phyloP scores from a whole-genome alignment of 1,140 invertebrate species.

The Schmidtea mediterranea region DNA sequence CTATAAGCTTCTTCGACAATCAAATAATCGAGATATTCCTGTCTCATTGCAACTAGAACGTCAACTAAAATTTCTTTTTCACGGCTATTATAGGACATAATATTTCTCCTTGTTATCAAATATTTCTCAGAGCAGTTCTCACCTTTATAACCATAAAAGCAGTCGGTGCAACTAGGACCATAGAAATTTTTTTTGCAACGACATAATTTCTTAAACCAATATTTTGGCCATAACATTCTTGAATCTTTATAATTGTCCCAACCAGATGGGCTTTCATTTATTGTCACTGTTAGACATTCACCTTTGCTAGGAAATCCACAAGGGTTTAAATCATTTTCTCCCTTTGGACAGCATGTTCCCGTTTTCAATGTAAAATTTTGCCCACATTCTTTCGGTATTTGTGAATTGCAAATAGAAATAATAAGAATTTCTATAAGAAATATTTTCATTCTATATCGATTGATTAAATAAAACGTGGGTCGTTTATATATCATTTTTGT shows the following conservation, averaged over 20 bases:
- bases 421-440: too few relatives aligned
- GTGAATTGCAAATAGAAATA: too few relatives aligned
- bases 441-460: too few relatives aligned
- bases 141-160: background rate
- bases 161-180: background rate
- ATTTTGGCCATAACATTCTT: background rate
- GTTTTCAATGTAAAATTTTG: background rate
- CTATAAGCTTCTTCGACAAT: too few relatives aligned
- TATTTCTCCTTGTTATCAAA: background rate
- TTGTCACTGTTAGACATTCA: background rate
- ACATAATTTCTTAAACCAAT: background rate
- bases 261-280: background rate
- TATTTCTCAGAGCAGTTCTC: background rate
- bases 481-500: too few relatives aligned
- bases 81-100: background rate
- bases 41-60: background rate
- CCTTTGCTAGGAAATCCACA: background rate
- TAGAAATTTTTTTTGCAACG: background rate
- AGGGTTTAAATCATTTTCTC: background rate
- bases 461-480: too few relatives aligned
- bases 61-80: background rate
- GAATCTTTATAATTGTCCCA: background rate
- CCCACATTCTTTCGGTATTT: too few relatives aligned
- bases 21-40: background rate
- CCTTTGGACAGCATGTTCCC: background rate